Conservation (phyloP, 2,113 vertebrate genomes). For the Ploceus nigricollis region DNA sequence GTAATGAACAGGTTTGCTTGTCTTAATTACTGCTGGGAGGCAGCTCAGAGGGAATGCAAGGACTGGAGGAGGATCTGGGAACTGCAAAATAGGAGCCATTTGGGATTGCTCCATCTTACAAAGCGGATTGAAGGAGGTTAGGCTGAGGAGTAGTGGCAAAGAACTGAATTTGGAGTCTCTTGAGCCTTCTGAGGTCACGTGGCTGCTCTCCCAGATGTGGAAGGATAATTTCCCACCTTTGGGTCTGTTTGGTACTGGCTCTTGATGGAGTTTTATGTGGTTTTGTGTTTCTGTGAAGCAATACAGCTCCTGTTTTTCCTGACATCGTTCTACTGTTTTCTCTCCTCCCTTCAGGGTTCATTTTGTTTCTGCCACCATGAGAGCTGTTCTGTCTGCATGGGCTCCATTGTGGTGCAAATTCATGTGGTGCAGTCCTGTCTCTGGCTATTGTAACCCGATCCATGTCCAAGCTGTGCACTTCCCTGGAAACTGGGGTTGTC, state of each 20-base stretch:
- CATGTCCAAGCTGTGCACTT: accelerated
- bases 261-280: not conserved
- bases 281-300: not conserved
- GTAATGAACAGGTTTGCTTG: not conserved
- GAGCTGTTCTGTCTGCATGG: accelerated
- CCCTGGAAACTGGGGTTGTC: not conserved
- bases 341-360: accelerated
- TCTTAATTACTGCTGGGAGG: not conserved
- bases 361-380: not conserved
- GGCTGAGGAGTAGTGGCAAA: not conserved
- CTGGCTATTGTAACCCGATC: not conserved
- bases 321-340: not conserved
- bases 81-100: not conserved
- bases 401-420: not conserved
- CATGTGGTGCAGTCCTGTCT: accelerated
- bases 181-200: not conserved
- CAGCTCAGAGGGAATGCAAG: not conserved
- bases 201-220: not conserved
- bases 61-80: not conserved
- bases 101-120: not conserved
- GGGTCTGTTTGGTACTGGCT: not conserved
- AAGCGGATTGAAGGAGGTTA: not conserved
- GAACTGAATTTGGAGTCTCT: not conserved
- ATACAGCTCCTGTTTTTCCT: not conserved
- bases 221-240: not conserved